Evolutionary conservation across 2,888 invertebrate genomes (phyloP).

Genomic region (Parapristionchus giblindavisi): DNA sequence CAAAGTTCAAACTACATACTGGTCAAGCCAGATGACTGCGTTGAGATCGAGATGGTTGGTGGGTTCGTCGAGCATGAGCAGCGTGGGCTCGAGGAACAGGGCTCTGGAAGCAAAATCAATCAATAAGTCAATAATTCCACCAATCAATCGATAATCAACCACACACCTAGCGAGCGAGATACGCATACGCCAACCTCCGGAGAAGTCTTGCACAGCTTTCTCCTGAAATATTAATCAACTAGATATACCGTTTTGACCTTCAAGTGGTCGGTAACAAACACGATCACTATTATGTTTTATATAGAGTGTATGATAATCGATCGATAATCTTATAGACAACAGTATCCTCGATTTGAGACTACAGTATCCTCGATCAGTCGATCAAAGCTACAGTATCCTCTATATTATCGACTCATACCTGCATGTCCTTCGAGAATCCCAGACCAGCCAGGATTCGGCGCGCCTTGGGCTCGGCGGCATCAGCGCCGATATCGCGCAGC

Average conservation of each 20-base stretch:
- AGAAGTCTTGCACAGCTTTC: conserved; percentile 73
- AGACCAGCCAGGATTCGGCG: conserved; percentile 94
- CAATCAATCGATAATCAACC: background rate
- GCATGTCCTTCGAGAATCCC: conserved; percentile 83
- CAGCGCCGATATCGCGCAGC: conserved; percentile 92
- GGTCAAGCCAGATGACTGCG: conserved; percentile 99
- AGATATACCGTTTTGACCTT: no score
- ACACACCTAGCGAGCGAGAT: conserved; percentile 81
- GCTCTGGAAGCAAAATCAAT: conserved; percentile 76
- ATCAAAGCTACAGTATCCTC: conserved; percentile 60
- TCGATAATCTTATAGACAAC: no score
- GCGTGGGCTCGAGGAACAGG: conserved; percentile 92
- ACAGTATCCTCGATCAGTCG: background rate
- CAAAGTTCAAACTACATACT: conserved; percentile 76
- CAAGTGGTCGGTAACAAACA: no score
- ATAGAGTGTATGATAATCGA: no score
- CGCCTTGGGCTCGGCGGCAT: conserved; percentile 95
- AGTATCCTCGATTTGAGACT: no score
- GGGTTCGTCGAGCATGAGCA: conserved; percentile 96
- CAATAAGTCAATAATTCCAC: background rate
- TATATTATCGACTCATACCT: conserved; percentile 76
- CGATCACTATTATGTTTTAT: no score
- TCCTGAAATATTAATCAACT: background rate
- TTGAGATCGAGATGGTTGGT: conserved; percentile 99
- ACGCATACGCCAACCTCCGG: conserved; percentile 97